Percentiles rank a stretch among this genome's conserved stretches.
These are phyloP conservation scores for Phymastichus coffea DNA, from an alignment of 1,140 invertebrate genomes.

Conservation along the genomic window DNA sequence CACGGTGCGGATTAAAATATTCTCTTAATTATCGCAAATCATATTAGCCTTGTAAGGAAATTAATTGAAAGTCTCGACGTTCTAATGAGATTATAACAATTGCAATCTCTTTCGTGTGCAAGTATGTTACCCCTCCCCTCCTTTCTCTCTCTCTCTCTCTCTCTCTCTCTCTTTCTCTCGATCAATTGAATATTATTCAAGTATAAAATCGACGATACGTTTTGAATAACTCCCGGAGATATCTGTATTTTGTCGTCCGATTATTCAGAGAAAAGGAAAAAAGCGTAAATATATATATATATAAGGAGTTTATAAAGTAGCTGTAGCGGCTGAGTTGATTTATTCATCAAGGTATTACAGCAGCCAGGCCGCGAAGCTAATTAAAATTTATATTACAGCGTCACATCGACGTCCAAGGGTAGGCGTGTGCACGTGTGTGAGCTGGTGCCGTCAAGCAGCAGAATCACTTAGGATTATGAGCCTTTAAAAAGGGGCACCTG, in stretches of 20 bases:
- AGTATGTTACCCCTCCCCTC: too few species aligned
- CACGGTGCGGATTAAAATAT: neutral
- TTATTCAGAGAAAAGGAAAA: too few species aligned
- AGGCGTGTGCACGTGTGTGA: conserved; percentile 3
- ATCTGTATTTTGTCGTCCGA: too few species aligned
- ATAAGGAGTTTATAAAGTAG: too few species aligned
- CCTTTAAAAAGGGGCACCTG: conserved; percentile 31
- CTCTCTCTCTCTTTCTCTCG: too few species aligned
- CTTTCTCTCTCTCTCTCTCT: too few species aligned
- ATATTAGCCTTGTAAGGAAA: neutral
- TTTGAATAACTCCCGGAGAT: too few species aligned
- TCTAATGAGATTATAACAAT: neutral
- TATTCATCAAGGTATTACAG: conserved; percentile 53
- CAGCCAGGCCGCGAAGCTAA: conserved; percentile 43
- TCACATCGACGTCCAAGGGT: conserved; percentile 38
- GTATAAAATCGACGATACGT: too few species aligned
- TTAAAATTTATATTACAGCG: conserved; percentile 53
- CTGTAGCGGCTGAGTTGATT: conserved; percentile 44
- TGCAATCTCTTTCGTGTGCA: conserved; percentile 21
- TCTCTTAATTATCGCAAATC: neutral
- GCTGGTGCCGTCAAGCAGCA: neutral
- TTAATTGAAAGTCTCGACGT: conserved; percentile 10
- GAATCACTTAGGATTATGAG: conserved; percentile 34
- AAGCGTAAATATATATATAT: too few species aligned
- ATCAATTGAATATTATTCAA: too few species aligned